phyloP scores from a whole-genome alignment of 1,140 invertebrate genomes.

The Cyphomyrmex costatus region DNA sequence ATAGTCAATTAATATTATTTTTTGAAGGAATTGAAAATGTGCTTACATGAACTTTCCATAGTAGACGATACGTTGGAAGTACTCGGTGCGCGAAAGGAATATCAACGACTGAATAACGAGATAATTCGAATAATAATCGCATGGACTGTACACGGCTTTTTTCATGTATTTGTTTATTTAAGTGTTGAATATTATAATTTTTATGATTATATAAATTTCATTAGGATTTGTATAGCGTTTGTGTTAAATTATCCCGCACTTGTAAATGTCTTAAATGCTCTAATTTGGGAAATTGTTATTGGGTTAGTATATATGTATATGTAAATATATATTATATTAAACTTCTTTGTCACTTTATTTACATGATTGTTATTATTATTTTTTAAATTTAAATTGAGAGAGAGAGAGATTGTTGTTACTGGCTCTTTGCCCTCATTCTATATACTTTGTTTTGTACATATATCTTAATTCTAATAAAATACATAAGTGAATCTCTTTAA shows the following conservation, averaged over 20 bases:
- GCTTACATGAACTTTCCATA: conserved; percentile 22
- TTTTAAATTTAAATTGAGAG: no score
- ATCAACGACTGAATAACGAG: not conserved
- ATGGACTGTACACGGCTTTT: not conserved
- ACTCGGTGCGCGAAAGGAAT: conserved; percentile 3
- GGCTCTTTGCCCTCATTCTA: no score
- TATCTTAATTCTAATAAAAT: no score
- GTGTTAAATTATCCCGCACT: not conserved
- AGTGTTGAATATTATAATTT: no score
- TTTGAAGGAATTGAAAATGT: conserved; percentile 24
- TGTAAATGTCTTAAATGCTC: not conserved
- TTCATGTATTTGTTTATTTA: not conserved
- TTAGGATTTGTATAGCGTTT: not conserved
- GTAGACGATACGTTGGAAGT: conserved; percentile 42
- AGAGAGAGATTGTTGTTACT: no score
- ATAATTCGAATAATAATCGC: conserved; percentile 1
- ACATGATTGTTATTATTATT: no score
- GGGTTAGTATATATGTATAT: conserved; percentile 11
- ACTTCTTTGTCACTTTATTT: no score
- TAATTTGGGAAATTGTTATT: conserved; percentile 9
- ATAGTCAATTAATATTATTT: not conserved
- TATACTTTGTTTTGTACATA: no score
- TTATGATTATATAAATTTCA: not conserved
- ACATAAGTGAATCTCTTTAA: no score
- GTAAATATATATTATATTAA: no score